phyloP scores from a whole-genome alignment of 2,113 vertebrate species.

The Oryzias melastigma region DNA sequence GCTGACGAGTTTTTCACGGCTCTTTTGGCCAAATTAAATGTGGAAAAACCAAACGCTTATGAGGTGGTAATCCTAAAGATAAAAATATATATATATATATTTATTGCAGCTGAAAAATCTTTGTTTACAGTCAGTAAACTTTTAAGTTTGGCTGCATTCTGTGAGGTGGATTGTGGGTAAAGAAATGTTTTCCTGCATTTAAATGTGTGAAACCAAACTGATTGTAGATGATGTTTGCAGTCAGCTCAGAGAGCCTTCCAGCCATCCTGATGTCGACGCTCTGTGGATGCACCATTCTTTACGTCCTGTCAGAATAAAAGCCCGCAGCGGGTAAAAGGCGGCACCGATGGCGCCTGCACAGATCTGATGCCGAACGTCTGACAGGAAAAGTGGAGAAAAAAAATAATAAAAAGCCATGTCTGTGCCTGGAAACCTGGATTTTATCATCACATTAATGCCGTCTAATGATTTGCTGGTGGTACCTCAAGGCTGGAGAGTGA shows the following conservation, averaged over 20 bases:
- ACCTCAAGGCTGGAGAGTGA: constrained; percentile 60
- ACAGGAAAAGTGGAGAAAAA: constrained; percentile 45
- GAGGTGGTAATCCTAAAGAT: too few relatives aligned
- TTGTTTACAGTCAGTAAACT: constrained; percentile 2
- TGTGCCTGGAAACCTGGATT: constrained; percentile 48
- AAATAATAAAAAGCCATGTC: constrained; percentile 46
- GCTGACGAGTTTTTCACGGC: not conserved
- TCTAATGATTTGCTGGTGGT: constrained; percentile 50
- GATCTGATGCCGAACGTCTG: constrained; percentile 56
- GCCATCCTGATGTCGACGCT: constrained; percentile 41
- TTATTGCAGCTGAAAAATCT: not conserved
- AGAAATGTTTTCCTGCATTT: constrained; percentile 23
- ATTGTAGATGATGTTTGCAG: constrained; percentile 50
- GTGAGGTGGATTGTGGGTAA: constrained; percentile 7
- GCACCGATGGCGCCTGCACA: constrained; percentile 38
- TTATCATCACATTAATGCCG: constrained; percentile 67
- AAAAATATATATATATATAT: not conserved
- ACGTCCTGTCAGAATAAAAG: constrained; percentile 35
- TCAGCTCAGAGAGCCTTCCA: constrained; percentile 24
- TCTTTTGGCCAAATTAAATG: not conserved
- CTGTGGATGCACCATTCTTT: constrained; percentile 16
- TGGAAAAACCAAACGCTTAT: not conserved
- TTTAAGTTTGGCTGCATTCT: constrained; percentile 24
- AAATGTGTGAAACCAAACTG: constrained; percentile 40
- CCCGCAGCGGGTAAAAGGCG: constrained; percentile 38